phyloP scores from a whole-genome alignment of 1,140 invertebrate genomes.

The Laupala kohalensis region DNA sequence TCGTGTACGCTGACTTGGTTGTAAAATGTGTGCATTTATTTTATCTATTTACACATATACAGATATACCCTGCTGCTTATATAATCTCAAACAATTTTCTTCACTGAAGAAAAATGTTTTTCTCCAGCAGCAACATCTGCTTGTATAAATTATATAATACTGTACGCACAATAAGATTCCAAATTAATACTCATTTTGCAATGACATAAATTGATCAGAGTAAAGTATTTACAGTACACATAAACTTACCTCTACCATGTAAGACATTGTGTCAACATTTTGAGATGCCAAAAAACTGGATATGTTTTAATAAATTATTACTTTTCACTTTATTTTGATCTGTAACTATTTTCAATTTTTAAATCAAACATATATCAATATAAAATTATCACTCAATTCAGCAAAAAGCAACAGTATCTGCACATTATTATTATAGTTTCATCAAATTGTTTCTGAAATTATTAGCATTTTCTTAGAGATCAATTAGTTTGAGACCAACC shows the following conservation, averaged over 20 bases:
- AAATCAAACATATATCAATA: background rate
- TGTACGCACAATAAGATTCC: background rate
- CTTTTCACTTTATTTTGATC: background rate
- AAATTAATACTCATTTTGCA: background rate
- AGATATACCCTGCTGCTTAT: background rate
- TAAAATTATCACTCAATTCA: background rate
- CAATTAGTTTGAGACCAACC: background rate
- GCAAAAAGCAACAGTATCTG: background rate
- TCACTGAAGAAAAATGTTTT: background rate
- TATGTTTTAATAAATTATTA: background rate
- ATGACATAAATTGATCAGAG: background rate
- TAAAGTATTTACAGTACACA: background rate
- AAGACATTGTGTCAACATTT: background rate
- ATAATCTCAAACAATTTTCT: background rate
- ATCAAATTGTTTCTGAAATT: background rate
- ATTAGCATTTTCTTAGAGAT: background rate
- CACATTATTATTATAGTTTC: background rate
- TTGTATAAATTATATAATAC: background rate
- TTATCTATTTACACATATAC: background rate
- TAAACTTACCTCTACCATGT: background rate
- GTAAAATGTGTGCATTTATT: background rate
- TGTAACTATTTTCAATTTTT: background rate
- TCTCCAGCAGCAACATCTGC: background rate
- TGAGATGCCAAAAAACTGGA: background rate
- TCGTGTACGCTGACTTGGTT: background rate